Evolutionary conservation across 2,797 vertebrate species (phyloP).

Genomic region (Odontamblyopus rebecca): DNA sequence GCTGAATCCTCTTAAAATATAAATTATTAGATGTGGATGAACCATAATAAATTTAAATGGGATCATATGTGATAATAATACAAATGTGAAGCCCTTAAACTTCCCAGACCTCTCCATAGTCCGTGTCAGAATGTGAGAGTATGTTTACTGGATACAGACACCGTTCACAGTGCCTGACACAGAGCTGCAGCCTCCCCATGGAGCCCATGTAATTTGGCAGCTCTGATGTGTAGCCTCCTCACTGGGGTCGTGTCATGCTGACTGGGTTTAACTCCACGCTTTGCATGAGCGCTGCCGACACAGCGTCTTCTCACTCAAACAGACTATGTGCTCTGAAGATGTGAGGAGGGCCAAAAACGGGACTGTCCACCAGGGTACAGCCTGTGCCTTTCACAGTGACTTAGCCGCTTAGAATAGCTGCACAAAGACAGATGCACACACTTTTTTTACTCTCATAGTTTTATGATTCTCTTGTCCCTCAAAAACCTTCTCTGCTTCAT

Average conservation of each 20-base stretch:
- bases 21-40: too few species aligned
- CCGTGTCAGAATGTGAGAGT: slow-evolving; percentile 42
- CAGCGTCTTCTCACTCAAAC: slow-evolving; percentile 15
- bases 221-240: slow-evolving; percentile 38
- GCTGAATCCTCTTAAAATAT: too few species aligned
- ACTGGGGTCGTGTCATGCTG: slow-evolving; percentile 27
- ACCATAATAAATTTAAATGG: too few species aligned
- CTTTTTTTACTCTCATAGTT: not conserved
- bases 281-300: slow-evolving; percentile 27
- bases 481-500: not conserved
- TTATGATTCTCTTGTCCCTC: not conserved
- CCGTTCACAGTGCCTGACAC: slow-evolving; percentile 36
- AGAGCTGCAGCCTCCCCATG: slow-evolving; percentile 32
- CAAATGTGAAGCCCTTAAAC: not conserved
- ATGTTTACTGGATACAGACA: slow-evolving; percentile 52
- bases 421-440: not conserved
- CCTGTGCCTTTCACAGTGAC: slow-evolving; percentile 11
- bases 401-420: slow-evolving; percentile 9
- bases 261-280: slow-evolving; percentile 25
- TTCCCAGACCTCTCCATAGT: slow-evolving; percentile 29
- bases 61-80: too few species aligned
- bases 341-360: slow-evolving; percentile 23
- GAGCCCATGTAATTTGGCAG: slow-evolving; percentile 31
- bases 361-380: slow-evolving; percentile 6
- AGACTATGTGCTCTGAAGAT: slow-evolving; percentile 5